These are phyloP conservation scores for Homalodisca vitripennis DNA, from an alignment of 1,140 invertebrate genomes.

Conservation along the genomic window DNA sequence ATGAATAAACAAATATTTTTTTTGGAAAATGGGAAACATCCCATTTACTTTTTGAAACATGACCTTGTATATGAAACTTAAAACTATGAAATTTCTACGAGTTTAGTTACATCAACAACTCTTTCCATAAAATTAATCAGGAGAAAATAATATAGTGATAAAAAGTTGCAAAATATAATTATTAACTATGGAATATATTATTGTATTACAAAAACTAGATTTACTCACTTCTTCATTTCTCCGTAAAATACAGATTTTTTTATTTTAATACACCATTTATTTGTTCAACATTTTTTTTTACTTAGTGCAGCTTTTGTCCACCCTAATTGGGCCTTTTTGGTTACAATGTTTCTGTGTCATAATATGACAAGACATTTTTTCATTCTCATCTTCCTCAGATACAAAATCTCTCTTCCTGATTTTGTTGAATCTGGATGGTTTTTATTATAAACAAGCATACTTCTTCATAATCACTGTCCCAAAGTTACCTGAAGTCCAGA, in stretches of 20 bases:
- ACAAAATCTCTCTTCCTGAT: slow-evolving; percentile 36
- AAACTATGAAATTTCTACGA: no score
- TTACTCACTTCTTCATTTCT: slow-evolving; percentile 67
- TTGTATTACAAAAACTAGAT: no score
- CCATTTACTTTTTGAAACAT: no score
- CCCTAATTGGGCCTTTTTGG: slow-evolving; percentile 73
- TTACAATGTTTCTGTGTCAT: slow-evolving; percentile 10
- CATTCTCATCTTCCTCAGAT: slow-evolving; percentile 39
- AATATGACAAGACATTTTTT: slow-evolving; percentile 40
- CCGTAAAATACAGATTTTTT: slow-evolving; percentile 77
- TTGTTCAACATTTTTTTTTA: slow-evolving; percentile 85
- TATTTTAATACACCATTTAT: slow-evolving; percentile 84
- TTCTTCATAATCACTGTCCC: slow-evolving; percentile 62
- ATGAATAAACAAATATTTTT: no score
- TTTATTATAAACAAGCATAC: slow-evolving; percentile 67
- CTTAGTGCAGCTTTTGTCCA: slow-evolving; percentile 81
- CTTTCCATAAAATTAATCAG: no score
- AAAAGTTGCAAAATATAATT: no score
- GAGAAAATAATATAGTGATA: no score
- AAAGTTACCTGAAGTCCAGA: slow-evolving; percentile 47
- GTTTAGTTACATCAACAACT: no score
- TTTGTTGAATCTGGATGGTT: slow-evolving; percentile 54
- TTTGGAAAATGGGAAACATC: no score
- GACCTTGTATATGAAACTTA: no score
- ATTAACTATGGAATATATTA: no score